Base-by-base conservation (phyloP, 2,797 vertebrate genomes). In the Holocentrus rufus region DNA sequence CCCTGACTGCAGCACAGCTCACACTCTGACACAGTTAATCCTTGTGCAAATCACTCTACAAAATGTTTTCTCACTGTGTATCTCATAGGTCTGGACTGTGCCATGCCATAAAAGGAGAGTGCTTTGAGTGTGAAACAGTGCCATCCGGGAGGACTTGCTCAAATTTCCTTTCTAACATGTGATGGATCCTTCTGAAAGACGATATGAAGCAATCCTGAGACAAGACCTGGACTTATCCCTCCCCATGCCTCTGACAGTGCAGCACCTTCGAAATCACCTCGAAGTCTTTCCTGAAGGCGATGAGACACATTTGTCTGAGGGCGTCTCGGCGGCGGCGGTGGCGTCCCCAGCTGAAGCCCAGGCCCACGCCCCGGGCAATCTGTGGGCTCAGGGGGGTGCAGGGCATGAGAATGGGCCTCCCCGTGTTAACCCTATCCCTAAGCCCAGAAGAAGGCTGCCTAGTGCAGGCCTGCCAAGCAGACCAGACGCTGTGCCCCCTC, bases 131-230 rank as follows among this genome's bases (percentile, higher is more conserved):
- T 63, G 44, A 53, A 61, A 55, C 56, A 2, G 13, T 31, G 59
- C 1, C 62, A 39, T 14, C 59, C 31, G 58, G 23, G 15, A 64
- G 27, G 49, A 52, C 62, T 36, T 68, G 18, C 18, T 14, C 10
- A 4, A 9, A 6, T 23, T 47, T 18, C 15, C 18, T 23, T 15
- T 4, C 23, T 72, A 57, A 64, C 60, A 67, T 82, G 72, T 69
- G 36, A 93, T 91, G 88, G 87, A 92, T 88, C 80, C 75, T 6
- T 17, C 36, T 53, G n/a, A 54, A 31, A 67, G 53, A 27, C 52
- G 0, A 49, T 20, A 4, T 13, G 47, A 11, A 47, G 13, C 50
- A 7, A 0, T 72, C 23, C 59, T 50, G 36, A 57, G 62, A 22
- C 66, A 80, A 23, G 69, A 86, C 59, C 27, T 62, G 0, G 69